Evolutionary conservation across 92 coral and sea anemone genomes (phyloP).

Genomic region (Parazoanthus swiftii): DNA sequence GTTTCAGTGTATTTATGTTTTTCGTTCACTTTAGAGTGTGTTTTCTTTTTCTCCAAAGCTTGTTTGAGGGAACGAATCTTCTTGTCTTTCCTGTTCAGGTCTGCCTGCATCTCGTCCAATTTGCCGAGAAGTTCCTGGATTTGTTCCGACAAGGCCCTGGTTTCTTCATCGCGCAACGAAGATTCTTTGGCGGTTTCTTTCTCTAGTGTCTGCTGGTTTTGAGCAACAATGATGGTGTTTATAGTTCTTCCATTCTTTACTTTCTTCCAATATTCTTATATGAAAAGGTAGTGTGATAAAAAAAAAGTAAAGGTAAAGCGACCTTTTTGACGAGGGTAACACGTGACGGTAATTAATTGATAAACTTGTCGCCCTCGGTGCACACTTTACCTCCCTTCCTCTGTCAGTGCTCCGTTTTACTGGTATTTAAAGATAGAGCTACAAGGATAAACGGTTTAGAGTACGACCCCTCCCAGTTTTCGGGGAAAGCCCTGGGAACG

Average conservation of each 20-base stretch:
- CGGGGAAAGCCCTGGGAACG: too few species aligned
- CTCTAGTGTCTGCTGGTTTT: slow-evolving; percentile 37
- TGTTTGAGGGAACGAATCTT: slow-evolving; percentile 66
- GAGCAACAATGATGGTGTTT: not conserved
- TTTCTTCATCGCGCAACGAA: slow-evolving; percentile 36
- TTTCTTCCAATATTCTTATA: not conserved
- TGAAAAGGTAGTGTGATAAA: not conserved
- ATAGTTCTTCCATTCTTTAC: not conserved
- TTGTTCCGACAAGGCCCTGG: slow-evolving; percentile 61
- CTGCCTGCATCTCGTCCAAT: slow-evolving; percentile 72
- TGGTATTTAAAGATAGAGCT: too few species aligned
- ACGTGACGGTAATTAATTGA: too few species aligned
- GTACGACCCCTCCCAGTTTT: too few species aligned
- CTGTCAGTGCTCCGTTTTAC: too few species aligned
- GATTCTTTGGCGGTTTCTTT: slow-evolving; percentile 42
- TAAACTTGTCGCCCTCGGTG: too few species aligned
- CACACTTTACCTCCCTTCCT: too few species aligned
- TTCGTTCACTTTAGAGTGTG: slow-evolving; percentile 40
- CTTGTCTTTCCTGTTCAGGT: slow-evolving; percentile 73
- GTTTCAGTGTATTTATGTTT: slow-evolving; percentile 56
- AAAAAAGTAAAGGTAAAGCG: too few species aligned
- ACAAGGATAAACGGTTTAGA: not conserved
- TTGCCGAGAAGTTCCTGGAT: slow-evolving; percentile 66
- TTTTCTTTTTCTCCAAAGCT: slow-evolving; percentile 68
- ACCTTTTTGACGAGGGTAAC: too few species aligned